Conservation (phyloP, 2,797 vertebrate genomes). For the Enoplosus armatus region DNA sequence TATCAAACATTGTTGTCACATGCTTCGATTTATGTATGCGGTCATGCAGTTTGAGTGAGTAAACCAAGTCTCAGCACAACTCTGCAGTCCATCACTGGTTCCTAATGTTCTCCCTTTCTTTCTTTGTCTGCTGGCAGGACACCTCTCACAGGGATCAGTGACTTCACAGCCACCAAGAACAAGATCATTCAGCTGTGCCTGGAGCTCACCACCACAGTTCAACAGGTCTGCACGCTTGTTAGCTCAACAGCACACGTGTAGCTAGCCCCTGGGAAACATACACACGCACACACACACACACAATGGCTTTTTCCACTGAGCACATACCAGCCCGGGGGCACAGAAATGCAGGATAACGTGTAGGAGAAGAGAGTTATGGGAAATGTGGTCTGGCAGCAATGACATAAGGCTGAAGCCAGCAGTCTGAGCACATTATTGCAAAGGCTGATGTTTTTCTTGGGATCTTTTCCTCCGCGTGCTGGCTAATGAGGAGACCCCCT, state of each 20-base stretch:
- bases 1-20: neutral
- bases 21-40: neutral
- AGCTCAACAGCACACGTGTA: slow-evolving; percentile 48
- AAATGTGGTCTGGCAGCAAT: slow-evolving; percentile 75
- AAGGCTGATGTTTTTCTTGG: slow-evolving; percentile 71
- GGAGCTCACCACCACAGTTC: slow-evolving; percentile 97
- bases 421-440: slow-evolving; percentile 69
- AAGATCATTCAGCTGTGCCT: slow-evolving; percentile 99
- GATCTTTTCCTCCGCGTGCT: slow-evolving; percentile 41
- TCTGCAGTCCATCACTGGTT: neutral
- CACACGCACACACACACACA: slow-evolving; percentile 34
- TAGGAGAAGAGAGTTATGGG: slow-evolving; percentile 61
- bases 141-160: slow-evolving; percentile 95
- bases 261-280: slow-evolving; percentile 22
- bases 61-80: neutral
- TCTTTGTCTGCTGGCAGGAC: slow-evolving; percentile 84
- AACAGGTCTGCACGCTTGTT: slow-evolving; percentile 90
- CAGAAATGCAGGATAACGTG: slow-evolving; percentile 59
- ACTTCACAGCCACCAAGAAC: slow-evolving; percentile 97
- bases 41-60: neutral
- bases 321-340: slow-evolving; percentile 56
- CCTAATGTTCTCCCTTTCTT: slow-evolving; percentile 51
- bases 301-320: slow-evolving; percentile 62
- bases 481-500: slow-evolving; percentile 77
- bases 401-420: slow-evolving; percentile 68